Evolutionary conservation across 2,113 vertebrate genomes (phyloP).

Genomic region (Pterophyllum scalare): DNA sequence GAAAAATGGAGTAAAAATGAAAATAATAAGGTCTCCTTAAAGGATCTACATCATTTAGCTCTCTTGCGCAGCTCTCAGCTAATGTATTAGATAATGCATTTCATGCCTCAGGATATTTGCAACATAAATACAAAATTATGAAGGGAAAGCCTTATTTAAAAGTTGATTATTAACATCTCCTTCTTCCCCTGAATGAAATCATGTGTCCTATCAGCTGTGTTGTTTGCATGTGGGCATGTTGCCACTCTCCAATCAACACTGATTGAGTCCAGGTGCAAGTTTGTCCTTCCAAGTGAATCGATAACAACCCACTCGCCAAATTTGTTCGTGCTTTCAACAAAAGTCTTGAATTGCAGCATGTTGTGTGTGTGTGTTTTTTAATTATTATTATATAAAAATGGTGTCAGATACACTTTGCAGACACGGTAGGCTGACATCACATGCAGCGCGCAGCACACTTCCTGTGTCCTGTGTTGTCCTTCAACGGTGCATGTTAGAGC

Average conservation of each 20-base stretch:
- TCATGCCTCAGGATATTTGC: slow-evolving; percentile 5
- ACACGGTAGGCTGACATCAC: not conserved
- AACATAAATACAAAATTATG: not conserved
- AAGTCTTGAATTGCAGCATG: slow-evolving; percentile 43
- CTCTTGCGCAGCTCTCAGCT: not conserved
- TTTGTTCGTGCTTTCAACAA: slow-evolving; percentile 32
- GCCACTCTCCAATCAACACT: slow-evolving; percentile 71
- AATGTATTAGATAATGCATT: not conserved
- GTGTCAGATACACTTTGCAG: slow-evolving; percentile 37
- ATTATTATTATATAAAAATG: not conserved
- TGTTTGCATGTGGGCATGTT: slow-evolving; percentile 51
- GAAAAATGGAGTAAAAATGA: not conserved
- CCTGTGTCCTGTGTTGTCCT: slow-evolving; percentile 49
- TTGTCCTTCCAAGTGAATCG: slow-evolving; percentile 75
- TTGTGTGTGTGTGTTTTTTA: not conserved
- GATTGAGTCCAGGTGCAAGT: slow-evolving; percentile 75
- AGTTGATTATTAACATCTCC: slow-evolving; percentile 23
- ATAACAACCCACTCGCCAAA: slow-evolving; percentile 55
- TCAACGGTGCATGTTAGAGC: slow-evolving; percentile 10
- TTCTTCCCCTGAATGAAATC: not conserved
- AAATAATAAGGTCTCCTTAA: not conserved
- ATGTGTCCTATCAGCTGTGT: slow-evolving; percentile 55
- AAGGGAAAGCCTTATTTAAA: not conserved
- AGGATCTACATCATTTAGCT: not conserved
- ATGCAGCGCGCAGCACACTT: slow-evolving; percentile 6